Conservation (phyloP, 2,113 vertebrate species). For the Cygnus buccinator region DNA sequence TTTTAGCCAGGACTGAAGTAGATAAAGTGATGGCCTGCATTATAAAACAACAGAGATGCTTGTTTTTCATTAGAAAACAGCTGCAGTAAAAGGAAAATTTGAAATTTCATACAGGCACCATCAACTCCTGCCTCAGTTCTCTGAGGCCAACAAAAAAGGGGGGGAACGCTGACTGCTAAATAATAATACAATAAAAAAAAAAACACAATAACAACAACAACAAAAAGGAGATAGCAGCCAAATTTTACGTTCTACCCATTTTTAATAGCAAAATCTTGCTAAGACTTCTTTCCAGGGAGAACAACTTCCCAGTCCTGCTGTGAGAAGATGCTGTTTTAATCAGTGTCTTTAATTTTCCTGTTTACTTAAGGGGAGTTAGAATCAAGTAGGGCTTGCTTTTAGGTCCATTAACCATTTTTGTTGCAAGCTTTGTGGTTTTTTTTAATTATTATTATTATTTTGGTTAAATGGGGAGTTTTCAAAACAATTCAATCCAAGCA, state of each 20-base stretch:
- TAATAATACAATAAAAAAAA: neutral
- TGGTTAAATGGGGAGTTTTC: neutral
- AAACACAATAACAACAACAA: neutral
- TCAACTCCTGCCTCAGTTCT: neutral
- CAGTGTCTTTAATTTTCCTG: neutral
- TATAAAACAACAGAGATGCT: neutral
- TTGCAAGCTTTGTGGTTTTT: neutral
- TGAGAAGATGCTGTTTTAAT: neutral
- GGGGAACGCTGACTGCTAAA: neutral
- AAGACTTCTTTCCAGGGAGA: accelerated
- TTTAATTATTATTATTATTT: neutral
- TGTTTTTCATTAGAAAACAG: neutral
- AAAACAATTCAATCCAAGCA: neutral
- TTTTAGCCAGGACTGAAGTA: neutral
- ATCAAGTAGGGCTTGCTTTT: neutral
- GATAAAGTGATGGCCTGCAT: neutral
- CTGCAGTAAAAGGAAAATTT: neutral
- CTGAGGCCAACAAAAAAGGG: accelerated
- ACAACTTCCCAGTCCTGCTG: accelerated
- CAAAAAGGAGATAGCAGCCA: neutral
- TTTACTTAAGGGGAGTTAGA: neutral
- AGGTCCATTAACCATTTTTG: neutral
- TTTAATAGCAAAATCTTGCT: neutral
- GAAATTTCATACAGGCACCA: neutral
- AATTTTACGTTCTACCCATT: neutral